Conservation (phyloP, 2,888 invertebrate species). For the Chirona hameri region DNA sequence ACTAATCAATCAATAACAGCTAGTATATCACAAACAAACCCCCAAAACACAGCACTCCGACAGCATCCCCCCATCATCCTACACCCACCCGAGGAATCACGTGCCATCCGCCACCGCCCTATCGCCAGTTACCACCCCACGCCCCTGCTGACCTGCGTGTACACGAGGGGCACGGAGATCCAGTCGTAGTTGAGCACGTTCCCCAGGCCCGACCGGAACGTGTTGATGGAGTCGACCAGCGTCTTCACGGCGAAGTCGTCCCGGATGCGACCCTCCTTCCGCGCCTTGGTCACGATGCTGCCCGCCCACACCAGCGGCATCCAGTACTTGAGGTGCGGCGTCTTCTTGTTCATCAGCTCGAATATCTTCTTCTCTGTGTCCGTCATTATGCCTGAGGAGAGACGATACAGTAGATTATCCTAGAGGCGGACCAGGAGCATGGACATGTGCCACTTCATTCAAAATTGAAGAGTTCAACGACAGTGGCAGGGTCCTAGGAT, state of each 20-base stretch:
- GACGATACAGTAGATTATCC: too few relatives aligned
- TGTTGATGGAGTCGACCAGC: slow-evolving; percentile 79
- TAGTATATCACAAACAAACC: too few relatives aligned
- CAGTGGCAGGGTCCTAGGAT: too few relatives aligned
- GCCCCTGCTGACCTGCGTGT: slow-evolving; percentile 54
- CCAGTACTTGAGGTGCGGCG: slow-evolving; percentile 86
- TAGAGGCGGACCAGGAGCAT: too few relatives aligned
- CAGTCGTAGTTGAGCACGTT: slow-evolving; percentile 85
- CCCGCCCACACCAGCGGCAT: slow-evolving; percentile 92
- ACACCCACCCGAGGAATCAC: too few relatives aligned
- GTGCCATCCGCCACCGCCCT: too few relatives aligned
- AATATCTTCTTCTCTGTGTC: slow-evolving; percentile 88
- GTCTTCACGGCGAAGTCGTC: slow-evolving; percentile 92
- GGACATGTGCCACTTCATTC: too few relatives aligned
- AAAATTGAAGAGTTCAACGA: too few relatives aligned
- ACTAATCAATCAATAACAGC: too few relatives aligned
- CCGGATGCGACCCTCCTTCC: slow-evolving; percentile 76
- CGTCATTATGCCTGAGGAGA: slow-evolving; percentile 62
- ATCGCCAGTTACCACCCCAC: neutral
- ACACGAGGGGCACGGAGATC: slow-evolving; percentile 85
- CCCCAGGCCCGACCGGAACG: slow-evolving; percentile 77
- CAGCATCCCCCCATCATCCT: too few relatives aligned
- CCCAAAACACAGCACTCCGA: too few relatives aligned
- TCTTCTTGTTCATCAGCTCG: slow-evolving; percentile 82
- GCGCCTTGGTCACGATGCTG: slow-evolving; percentile 80